phyloP scores from a whole-genome alignment of 2,113 vertebrate species.

The Lamprotornis superbus region DNA sequence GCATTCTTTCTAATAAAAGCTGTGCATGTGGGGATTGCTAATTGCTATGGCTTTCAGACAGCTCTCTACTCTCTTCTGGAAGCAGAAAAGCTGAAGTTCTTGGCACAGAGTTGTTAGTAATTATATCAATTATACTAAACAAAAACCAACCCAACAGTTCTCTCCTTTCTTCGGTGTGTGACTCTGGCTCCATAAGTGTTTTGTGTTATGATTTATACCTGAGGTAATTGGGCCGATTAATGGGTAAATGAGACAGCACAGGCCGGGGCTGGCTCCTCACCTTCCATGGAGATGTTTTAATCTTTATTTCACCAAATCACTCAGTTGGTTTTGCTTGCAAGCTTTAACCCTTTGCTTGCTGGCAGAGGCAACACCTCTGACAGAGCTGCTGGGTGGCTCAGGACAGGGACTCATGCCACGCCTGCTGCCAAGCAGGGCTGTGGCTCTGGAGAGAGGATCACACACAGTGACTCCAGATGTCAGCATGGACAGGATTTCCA shows the following conservation, averaged over 20 bases:
- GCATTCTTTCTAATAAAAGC: slow-evolving; percentile 62
- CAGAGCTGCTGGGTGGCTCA: not conserved
- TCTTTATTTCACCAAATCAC: slow-evolving; percentile 35
- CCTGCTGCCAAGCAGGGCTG: not conserved
- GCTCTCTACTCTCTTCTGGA: slow-evolving; percentile 19
- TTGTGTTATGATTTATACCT: slow-evolving; percentile 79
- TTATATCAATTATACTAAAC: slow-evolving; percentile 75
- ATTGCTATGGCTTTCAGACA: slow-evolving; percentile 62
- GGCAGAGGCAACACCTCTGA: not conserved
- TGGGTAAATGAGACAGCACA: slow-evolving; percentile 50
- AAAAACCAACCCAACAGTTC: slow-evolving; percentile 62
- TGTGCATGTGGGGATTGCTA: slow-evolving; percentile 52
- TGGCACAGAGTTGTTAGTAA: slow-evolving; percentile 70
- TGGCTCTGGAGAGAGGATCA: not conserved
- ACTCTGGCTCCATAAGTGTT: slow-evolving; percentile 63
- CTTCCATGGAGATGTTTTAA: slow-evolving; percentile 37
- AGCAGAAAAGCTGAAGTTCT: slow-evolving; percentile 49
- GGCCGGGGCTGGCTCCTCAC: slow-evolving; percentile 65
- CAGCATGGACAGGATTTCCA: not conserved
- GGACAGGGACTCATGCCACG: not conserved
- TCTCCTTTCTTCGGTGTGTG: slow-evolving; percentile 68
- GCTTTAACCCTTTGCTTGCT: slow-evolving; percentile 2
- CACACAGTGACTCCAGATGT: not conserved
- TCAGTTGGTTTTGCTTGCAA: slow-evolving; percentile 10
- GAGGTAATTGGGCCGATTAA: slow-evolving; percentile 73